phyloP scores from a whole-genome alignment of 1,140 invertebrate genomes.

The Asobara japonica region DNA sequence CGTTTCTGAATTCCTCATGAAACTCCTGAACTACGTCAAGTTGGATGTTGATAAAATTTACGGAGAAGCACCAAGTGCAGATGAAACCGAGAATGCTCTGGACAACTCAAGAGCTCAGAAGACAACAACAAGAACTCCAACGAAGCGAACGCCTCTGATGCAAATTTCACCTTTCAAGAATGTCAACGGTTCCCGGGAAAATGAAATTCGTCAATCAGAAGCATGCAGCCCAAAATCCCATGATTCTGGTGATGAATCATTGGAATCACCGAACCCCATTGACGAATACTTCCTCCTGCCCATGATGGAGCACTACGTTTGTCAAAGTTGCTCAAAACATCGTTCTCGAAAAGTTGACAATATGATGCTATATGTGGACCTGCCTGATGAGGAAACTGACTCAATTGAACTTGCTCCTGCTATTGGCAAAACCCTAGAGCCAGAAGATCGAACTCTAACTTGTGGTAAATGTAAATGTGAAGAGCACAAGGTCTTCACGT shows the following conservation, averaged over 20 bases:
- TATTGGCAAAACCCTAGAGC: constrained; percentile 47
- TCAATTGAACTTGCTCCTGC: constrained; percentile 44
- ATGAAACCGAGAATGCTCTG: constrained; percentile 47
- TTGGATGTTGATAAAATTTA: constrained; percentile 45
- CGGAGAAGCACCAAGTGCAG: constrained; percentile 20
- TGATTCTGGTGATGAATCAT: constrained; percentile 13
- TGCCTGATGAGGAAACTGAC: constrained; percentile 41
- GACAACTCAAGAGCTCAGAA: constrained; percentile 42
- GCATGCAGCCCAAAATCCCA: constrained; percentile 27
- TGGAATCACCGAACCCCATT: constrained; percentile 44
- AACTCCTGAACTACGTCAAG: constrained; percentile 55
- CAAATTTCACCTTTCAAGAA: constrained; percentile 39
- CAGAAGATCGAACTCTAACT: constrained; percentile 49
- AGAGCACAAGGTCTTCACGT: constrained; percentile 47
- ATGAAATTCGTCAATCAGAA: background rate
- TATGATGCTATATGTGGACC: constrained; percentile 53
- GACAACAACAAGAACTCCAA: constrained; percentile 35
- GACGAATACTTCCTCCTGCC: constrained; percentile 54
- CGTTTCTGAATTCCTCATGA: constrained; percentile 59
- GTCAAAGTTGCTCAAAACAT: constrained; percentile 48
- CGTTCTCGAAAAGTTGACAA: constrained; percentile 53
- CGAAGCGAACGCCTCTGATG: constrained; percentile 41
- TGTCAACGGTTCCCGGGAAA: constrained; percentile 2
- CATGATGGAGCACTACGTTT: constrained; percentile 56
- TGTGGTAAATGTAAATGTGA: constrained; percentile 52